These are phyloP conservation scores for Synaphobranchus kaupii DNA, from an alignment of 2,797 vertebrate genomes.

Conservation along the genomic window DNA sequence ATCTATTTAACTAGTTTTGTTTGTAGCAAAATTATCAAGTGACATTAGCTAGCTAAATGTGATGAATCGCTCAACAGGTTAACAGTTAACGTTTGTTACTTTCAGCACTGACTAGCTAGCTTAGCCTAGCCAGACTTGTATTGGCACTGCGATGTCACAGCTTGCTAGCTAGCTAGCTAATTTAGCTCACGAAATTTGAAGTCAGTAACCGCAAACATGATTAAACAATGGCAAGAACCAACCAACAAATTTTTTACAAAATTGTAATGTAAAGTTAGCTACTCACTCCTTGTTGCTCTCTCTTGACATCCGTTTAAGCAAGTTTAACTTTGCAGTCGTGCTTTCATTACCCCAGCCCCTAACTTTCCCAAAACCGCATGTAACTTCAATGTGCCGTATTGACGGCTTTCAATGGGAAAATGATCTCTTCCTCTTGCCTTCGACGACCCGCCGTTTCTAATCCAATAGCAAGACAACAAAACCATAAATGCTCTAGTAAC, in stretches of 20 bases:
- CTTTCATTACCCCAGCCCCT: constrained; percentile 77
- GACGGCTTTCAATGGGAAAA: constrained; percentile 51
- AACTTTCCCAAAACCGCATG: constrained; percentile 38
- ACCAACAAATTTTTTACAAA: not conserved
- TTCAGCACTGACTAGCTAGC: not conserved
- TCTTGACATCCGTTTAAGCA: constrained; percentile 72
- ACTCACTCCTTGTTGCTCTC: constrained; percentile 75
- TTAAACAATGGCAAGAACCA: not conserved
- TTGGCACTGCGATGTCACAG: not conserved
- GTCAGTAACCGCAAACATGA: constrained; percentile 18
- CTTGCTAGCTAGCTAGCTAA: not conserved
- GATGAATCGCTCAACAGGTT: not conserved
- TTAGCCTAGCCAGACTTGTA: not conserved
- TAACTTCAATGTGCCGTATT: constrained; percentile 38
- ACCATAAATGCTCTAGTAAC: constrained; percentile 50
- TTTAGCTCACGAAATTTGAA: not conserved
- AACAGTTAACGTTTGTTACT: not conserved
- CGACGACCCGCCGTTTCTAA: constrained; percentile 15
- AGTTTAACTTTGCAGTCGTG: constrained; percentile 73
- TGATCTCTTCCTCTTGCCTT: constrained; percentile 31
- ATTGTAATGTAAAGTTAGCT: not conserved
- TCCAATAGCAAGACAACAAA: constrained; percentile 21
- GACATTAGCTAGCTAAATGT: not conserved
- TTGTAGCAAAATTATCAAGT: not conserved
- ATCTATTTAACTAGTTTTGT: not conserved